Conservation (phyloP, 2,888 invertebrate genomes). For the Lydus trimaculatus region DNA sequence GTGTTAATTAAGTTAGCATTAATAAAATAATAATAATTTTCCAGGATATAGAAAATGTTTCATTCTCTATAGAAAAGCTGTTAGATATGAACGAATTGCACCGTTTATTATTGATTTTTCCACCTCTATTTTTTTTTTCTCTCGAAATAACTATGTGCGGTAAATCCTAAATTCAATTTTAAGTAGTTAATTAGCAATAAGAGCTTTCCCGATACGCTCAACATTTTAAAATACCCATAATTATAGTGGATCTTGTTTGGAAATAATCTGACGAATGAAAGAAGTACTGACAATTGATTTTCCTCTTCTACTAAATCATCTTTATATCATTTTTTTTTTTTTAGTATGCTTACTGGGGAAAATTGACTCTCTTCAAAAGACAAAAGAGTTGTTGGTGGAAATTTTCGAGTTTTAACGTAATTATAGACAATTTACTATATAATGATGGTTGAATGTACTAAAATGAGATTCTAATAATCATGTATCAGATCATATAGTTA, state of each 20-base stretch:
- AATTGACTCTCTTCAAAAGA: not conserved
- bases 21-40: not conserved
- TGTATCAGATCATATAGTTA: conserved; percentile 23
- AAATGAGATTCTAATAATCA: conserved; percentile 12
- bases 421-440: not conserved
- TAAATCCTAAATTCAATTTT: not conserved
- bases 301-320: not conserved
- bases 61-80: too few relatives aligned
- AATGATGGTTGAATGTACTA: not conserved
- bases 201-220: not conserved
- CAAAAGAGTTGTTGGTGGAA: not conserved
- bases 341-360: not conserved
- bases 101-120: not conserved
- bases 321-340: not conserved
- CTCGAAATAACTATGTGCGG: not conserved
- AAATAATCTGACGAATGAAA: not conserved
- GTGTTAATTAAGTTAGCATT: conserved; percentile 22
- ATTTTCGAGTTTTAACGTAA: not conserved
- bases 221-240: not conserved
- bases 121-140: not conserved
- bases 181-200: not conserved
- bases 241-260: not conserved
- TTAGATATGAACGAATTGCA: not conserved
- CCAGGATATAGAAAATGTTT: not conserved
- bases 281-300: not conserved